Evolutionary conservation across 2,797 vertebrate species (phyloP), one percentile per base, ranked within the genome.

Genomic region (Vireo griseus): DNA sequence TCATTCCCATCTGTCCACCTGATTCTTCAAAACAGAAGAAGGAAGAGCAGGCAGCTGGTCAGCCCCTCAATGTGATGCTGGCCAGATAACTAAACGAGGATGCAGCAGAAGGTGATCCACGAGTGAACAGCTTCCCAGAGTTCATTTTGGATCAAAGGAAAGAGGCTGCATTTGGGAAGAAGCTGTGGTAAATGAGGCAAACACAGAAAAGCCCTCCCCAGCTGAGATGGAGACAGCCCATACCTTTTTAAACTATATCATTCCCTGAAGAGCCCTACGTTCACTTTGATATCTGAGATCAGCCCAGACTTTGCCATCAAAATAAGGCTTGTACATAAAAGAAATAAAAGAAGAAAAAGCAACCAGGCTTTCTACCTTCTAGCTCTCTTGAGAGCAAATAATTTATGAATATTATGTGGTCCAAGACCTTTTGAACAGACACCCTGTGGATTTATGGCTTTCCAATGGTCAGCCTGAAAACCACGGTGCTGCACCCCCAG

Each of bases 221-320:
- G 62, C 65, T 75, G 89, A 88, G 62, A 75, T 21, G 29, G 54
- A 74, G 69, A 67, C 35, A 94, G 47, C 58, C 72, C 44, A 80
- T 4, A 15, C 51, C 33, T 69, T 89, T 86, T 55, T 35, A 59
- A 78, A 75, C 24, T 66, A 0, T 66, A 91, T 72, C 47, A 68
- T 16, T 80, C 62, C 68, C 75, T 80, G 8, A 72, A 90, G 35
- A 83, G 28, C 28, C 19, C 74, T 57, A 61, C 18, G 20, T 86
- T 84, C 12, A 14, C 85, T 93, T 96, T 86, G 92, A 89, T 92
- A 91, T 83, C 68, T 91, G 91, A 89, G 78, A 78, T 67, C 35
- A 79, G 21, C 13, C 19, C 35, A 72, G 75, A 58, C 22, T 83
- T 67, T 91, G 40, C 39, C 78, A 77, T 39, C 33, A 82, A 78